Conservation (phyloP, 2,888 invertebrate genomes). For the Bedellia somnulentella region DNA sequence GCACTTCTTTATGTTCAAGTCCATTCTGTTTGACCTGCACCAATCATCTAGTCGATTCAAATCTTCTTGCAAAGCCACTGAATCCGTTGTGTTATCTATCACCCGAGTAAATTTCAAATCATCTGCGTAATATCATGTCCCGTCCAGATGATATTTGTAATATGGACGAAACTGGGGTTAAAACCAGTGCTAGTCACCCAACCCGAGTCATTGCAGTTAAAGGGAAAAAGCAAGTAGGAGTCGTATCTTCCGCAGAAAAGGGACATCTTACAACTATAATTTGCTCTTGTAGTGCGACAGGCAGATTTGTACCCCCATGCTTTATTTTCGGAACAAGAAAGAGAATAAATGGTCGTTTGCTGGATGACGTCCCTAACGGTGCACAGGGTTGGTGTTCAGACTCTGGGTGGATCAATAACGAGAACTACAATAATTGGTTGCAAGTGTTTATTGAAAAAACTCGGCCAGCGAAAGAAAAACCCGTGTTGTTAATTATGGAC, state of each 20-base stretch:
- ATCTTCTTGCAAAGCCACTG: too few species aligned
- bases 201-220: conserved; percentile 10
- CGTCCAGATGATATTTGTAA: conserved; percentile 13
- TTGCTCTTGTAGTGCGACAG: conserved; percentile 12
- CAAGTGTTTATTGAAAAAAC: conserved; percentile 12
- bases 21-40: too few species aligned
- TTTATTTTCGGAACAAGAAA: conserved; percentile 12
- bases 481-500: conserved; percentile 14
- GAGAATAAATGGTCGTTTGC: conserved; percentile 10
- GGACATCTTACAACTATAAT: conserved; percentile 11
- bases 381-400: conserved; percentile 13
- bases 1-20: too few species aligned
- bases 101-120: too few species aligned
- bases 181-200: conserved; percentile 9
- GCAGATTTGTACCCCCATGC: conserved; percentile 11
- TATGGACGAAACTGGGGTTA: conserved; percentile 13
- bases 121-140: too few species aligned
- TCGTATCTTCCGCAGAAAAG: conserved; percentile 11
- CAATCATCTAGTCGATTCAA: too few species aligned
- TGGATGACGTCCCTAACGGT: conserved; percentile 10
- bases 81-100: too few species aligned
- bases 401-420: conserved; percentile 15
- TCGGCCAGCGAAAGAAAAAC: conserved; percentile 13
- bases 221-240: conserved; percentile 11
- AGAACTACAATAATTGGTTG: conserved; percentile 14